Base-by-base conservation (phyloP, 2,797 vertebrate genomes). In the Hippoglossus hippoglossus region DNA sequence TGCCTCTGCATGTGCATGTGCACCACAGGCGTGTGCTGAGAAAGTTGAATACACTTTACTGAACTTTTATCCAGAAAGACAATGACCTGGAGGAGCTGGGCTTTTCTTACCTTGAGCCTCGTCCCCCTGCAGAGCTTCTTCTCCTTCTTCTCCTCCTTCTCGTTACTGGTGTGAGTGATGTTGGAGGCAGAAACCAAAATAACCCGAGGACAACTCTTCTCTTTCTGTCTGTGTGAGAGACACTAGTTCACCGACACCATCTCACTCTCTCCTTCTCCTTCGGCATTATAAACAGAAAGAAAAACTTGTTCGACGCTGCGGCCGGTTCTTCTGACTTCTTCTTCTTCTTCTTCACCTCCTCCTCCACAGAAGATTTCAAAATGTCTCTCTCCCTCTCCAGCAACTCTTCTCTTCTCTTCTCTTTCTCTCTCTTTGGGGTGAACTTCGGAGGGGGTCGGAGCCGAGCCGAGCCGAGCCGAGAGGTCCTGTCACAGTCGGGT, bases 21-120 rank as follows among this genome's bases (percentile, higher is more conserved):
- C 31, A 26, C 22, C 5, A 13, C 16, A 8, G 11, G 53, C 28
- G 11, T 21, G 46, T 7, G 56, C 12, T 25, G 39, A 47, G 15
- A 50, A 41, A 41, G 25, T 47, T 63, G 68, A 25, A 75, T 69
- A 77, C 73, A 63, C 22, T 44, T 5, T 3, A 6, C 24, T 6
- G 2, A 51, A 18, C n/a, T 46, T 16, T 16, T 19, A 44, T 16
- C 11, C 13, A 41, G 11, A 41, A 41, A 41, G 13, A 41, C 39
- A 41, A 41, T 4, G 12, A 18, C 12, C 41, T 18, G 44, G 44
- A 46, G 18, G 44, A 39, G 19, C 22, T 5, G 68, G 18, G 18
- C 63, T 39, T 22, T 2, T 81, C 89, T 84, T 74, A 90, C 90
- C 89, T 89, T 89, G 74, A 15, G 47, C 24, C 12, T 56, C 18